Percentiles rank a stretch among this genome's conserved stretches.
Evolutionary conservation across 30 jellyfish, hydroid and myxozoan species (phyloP).

Genomic region (Chrysaora quinquecirrha): DNA sequence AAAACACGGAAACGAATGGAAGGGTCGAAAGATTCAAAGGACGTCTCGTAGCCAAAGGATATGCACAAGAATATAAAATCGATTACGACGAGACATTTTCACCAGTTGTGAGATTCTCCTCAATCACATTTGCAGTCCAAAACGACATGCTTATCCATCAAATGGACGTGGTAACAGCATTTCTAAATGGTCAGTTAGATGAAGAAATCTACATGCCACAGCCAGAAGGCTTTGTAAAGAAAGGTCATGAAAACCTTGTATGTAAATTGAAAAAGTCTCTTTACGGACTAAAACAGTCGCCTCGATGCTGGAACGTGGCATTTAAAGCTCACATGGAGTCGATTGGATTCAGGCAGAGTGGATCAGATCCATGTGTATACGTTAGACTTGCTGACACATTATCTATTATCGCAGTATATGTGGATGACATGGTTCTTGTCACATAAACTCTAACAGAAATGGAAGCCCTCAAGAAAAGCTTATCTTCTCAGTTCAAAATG

Average conservation of each 20-base stretch:
- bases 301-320: conserved; percentile 24
- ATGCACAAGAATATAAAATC: conserved; percentile 7
- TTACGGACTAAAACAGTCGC: conserved; percentile 52
- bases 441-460: too few species aligned
- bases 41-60: conserved; percentile 48
- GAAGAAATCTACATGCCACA: conserved; percentile 36
- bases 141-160: conserved; percentile 18
- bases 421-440: conserved; percentile 24
- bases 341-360: conserved; percentile 10
- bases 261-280: conserved; percentile 34
- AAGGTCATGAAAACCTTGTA: conserved; percentile 42
- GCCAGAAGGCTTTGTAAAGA: conserved; percentile 27
- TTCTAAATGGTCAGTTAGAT: conserved; percentile 31
- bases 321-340: too few species aligned
- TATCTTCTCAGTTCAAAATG: conserved; percentile 14
- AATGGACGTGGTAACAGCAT: conserved; percentile 20
- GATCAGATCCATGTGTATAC: conserved; percentile 20
- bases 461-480: background rate
- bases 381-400: background rate
- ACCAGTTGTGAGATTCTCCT: conserved; percentile 24
- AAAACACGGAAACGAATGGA: too few species aligned
- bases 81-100: conserved; percentile 21
- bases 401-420: background rate
- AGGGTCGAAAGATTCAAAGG: too few species aligned
- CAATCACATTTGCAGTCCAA: conserved; percentile 30